Evolutionary conservation across 2,113 vertebrate species (phyloP), one percentile per base, ranked within the genome.

Genomic region (Larimichthys polyactis): DNA sequence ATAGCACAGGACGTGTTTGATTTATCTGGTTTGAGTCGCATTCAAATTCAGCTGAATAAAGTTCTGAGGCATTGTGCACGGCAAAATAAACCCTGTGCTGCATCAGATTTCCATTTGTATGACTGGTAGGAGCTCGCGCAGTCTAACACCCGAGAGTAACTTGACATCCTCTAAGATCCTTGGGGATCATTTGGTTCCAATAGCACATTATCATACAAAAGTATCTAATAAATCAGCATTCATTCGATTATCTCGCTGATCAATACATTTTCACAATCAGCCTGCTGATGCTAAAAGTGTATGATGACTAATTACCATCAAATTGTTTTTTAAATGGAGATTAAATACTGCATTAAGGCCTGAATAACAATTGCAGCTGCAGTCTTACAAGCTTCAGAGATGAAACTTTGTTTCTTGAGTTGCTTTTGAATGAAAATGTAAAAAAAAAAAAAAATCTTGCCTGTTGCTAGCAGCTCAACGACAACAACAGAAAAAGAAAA

Each of bases 311-410:
- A 92, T 91, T 86, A 79, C 49, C 80, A 69, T 85, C 62, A 75
- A 90, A 84, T 87, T 40, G 72, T 40, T 80, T 89, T 85, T 85
- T 81, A 81, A 93, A 92, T 89, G 82, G 64, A 88, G 89, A 86
- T 87, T 89, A 88, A 90, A 89, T 77, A 68, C 76, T 27, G 86
- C 66, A 77, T 83, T 84, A 83, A 70, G 51, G 52, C 24, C 72
- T 72, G 81, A 87, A 90, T 85, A 89, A 71, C 70, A 88, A 83
- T 64, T 40, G 60, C 62, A 76, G 46, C 75, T 27, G 66, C 58
- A 65, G 64, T 15, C n/a, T 74, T 43, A 16, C 29, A 64, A 52
- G 24, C 79, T 16, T 24, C 22, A 32, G 48, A 52, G 46, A 60
- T 54, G 67, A 83, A 74, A 46, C 58, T 32, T 75, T 60, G 14